A percentile compares a stretch with the other conserved stretches of the same genome.
phyloP scores from a whole-genome alignment of 2,888 invertebrate genomes.

The Eupithecia centaureata region DNA sequence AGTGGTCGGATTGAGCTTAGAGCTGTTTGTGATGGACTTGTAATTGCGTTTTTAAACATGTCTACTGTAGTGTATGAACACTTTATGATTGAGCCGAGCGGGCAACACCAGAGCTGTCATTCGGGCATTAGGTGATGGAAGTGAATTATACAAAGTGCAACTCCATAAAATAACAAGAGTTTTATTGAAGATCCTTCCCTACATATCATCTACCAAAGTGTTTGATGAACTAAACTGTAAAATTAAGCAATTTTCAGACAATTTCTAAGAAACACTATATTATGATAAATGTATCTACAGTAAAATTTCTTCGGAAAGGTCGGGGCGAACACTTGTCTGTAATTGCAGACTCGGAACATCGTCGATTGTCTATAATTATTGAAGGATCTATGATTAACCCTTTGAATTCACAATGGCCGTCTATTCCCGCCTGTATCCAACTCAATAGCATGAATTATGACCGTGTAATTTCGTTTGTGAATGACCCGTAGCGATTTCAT shows the following conservation, averaged over 20 bases:
- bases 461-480: constrained; percentile 43
- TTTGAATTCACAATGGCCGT: constrained; percentile 42
- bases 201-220: not conserved
- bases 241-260: not conserved
- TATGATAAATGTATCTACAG: constrained; percentile 2
- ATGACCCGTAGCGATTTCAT: constrained; percentile 41
- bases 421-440: constrained; percentile 23
- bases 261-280: too few relatives aligned
- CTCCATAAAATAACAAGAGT: too few relatives aligned
- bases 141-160: too few relatives aligned
- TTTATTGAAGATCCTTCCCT: too few relatives aligned
- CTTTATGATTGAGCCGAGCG: too few relatives aligned
- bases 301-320: constrained; percentile 30
- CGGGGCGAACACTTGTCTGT: constrained; percentile 21
- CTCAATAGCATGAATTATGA: constrained; percentile 42
- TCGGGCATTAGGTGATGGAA: too few relatives aligned
- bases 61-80: too few relatives aligned
- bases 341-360: constrained; percentile 36
- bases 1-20: constrained; percentile 48
- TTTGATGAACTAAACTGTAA: not conserved
- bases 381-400: constrained; percentile 41
- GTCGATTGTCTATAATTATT: constrained; percentile 37
- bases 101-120: too few relatives aligned
- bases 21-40: constrained; percentile 25
- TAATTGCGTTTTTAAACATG: constrained; percentile 9